A percentile compares a stretch with the other conserved stretches of the same genome.
Evolutionary conservation across 2,888 invertebrate species (phyloP).

Genomic region (Sphaeridia pumilis): DNA sequence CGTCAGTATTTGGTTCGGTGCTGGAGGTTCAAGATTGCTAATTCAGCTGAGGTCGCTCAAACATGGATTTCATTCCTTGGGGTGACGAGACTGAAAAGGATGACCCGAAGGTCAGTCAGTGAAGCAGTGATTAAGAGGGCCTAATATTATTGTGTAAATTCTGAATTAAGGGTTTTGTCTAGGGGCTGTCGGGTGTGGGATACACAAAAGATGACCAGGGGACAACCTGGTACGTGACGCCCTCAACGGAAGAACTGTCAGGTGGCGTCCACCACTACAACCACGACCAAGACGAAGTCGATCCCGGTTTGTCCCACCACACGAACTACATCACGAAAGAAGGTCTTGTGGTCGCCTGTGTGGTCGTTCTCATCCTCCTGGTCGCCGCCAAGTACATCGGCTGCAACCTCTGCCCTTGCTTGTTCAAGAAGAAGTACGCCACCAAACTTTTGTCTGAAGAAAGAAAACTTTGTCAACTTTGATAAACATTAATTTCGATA

Average conservation of each 20-base stretch:
- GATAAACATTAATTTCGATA: not conserved
- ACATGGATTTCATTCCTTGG: too few relatives aligned
- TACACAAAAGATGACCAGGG: not conserved
- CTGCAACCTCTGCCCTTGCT: constrained; percentile 3
- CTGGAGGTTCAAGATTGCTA: too few relatives aligned
- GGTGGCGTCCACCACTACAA: not conserved
- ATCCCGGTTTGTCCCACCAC: not conserved
- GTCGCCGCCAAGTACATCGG: constrained; percentile 14
- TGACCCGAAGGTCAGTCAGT: too few relatives aligned
- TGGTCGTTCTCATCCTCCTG: constrained; percentile 6
- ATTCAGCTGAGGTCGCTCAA: too few relatives aligned
- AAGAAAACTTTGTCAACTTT: not conserved
- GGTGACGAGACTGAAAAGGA: too few relatives aligned
- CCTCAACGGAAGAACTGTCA: not conserved
- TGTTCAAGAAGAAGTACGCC: not conserved
- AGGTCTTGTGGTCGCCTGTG: constrained; percentile 1
- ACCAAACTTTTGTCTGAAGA: not conserved
- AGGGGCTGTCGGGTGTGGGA: too few relatives aligned
- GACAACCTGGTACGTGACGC: not conserved
- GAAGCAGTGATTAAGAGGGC: too few relatives aligned
- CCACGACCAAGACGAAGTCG: not conserved
- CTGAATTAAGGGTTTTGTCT: too few relatives aligned
- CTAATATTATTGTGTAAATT: too few relatives aligned
- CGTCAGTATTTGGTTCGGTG: too few relatives aligned
- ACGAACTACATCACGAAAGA: not conserved